These are phyloP conservation scores for Trididemnum miniatum DNA, from an alignment of 23 tunicate species.

Conservation along the genomic window DNA sequence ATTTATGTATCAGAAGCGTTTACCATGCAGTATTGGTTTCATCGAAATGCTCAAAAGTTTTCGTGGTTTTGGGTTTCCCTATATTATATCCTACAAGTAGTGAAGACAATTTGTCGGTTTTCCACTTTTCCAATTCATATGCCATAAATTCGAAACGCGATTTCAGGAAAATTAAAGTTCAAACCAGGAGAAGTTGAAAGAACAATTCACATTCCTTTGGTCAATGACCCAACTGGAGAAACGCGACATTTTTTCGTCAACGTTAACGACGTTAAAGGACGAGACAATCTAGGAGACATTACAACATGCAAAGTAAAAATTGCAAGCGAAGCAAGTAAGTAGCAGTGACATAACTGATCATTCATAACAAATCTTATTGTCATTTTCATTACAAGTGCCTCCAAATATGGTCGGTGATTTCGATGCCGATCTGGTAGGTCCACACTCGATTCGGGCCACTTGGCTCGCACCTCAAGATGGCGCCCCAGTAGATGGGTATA, in stretches of 20 bases:
- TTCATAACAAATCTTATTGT: background rate
- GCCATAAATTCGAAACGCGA: too few species aligned
- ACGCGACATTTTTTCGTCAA: constrained; percentile 67
- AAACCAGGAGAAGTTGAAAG: constrained; percentile 87
- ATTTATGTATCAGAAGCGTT: too few species aligned
- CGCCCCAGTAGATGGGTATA: constrained; percentile 73
- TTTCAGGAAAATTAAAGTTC: constrained; percentile 74
- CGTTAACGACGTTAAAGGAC: constrained; percentile 64
- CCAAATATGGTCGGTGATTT: constrained; percentile 77
- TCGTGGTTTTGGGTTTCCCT: too few species aligned
- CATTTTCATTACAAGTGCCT: constrained; percentile 59
- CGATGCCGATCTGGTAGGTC: constrained; percentile 60
- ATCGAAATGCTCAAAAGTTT: too few species aligned
- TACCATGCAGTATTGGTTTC: too few species aligned
- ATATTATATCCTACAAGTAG: too few species aligned
- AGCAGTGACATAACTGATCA: background rate
- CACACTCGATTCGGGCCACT: constrained; percentile 57
- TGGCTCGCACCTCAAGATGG: constrained; percentile 70
- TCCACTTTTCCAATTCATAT: too few species aligned
- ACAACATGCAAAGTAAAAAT: constrained; percentile 53
- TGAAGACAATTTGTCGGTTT: too few species aligned
- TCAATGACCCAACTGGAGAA: constrained; percentile 95
- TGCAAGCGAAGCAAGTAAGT: constrained; percentile 76
- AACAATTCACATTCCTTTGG: constrained; percentile 59
- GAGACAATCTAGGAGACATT: constrained; percentile 76